phyloP scores from a whole-genome alignment of 2,113 vertebrate species.

The Oncorhynchus keta region DNA sequence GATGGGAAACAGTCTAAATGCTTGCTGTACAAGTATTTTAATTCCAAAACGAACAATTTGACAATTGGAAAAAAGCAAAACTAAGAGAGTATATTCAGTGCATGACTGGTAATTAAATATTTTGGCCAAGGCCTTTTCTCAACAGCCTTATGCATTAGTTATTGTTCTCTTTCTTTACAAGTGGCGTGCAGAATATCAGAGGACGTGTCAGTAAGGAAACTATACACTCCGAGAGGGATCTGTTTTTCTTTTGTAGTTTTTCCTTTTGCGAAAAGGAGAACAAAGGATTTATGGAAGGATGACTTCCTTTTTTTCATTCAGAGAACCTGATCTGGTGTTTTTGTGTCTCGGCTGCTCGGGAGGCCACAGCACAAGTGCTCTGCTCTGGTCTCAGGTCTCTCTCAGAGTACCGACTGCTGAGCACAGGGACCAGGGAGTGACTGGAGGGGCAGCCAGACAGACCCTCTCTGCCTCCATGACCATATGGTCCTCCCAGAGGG shows the following conservation, averaged over 20 bases:
- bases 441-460: conserved; percentile 51
- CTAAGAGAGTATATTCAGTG: conserved; percentile 33
- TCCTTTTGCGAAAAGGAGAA: conserved; percentile 54
- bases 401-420: conserved; percentile 21
- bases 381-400: neutral
- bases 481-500: conserved; percentile 23
- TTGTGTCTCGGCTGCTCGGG: conserved; percentile 37
- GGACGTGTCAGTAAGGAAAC: conserved; percentile 61
- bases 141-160: conserved; percentile 46
- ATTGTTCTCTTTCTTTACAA: conserved; percentile 48
- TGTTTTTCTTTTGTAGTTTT: conserved; percentile 62
- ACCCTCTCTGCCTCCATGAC: conserved; percentile 45
- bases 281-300: conserved; percentile 72
- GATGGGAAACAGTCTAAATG: conserved; percentile 50
- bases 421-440: conserved; percentile 37
- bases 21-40: conserved; percentile 52
- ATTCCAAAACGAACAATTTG: conserved; percentile 38
- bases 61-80: conserved; percentile 50
- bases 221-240: conserved; percentile 61
- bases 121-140: conserved; percentile 43
- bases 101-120: conserved; percentile 38
- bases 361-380: conserved; percentile 28
- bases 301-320: conserved; percentile 59
- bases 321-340: conserved; percentile 68
- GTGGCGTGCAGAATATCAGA: conserved; percentile 31